A percentile compares a stretch with the other conserved stretches of the same genome.
These are phyloP conservation scores for Sula dactylatra DNA, from an alignment of 2,113 vertebrate genomes.

Conservation along the genomic window DNA sequence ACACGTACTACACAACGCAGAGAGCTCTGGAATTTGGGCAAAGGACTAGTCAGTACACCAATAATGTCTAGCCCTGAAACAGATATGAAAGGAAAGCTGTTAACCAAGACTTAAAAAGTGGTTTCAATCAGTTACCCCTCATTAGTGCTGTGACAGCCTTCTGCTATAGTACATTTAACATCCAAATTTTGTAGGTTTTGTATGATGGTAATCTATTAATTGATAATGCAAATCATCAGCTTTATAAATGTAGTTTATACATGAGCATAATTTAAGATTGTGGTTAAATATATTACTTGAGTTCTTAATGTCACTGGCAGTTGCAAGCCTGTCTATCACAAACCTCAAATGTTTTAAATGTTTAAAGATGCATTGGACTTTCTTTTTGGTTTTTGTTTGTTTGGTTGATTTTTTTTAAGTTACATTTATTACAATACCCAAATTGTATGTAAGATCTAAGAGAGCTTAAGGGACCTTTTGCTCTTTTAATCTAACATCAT, in stretches of 20 bases:
- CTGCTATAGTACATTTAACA: conserved; percentile 7
- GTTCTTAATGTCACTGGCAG: not conserved
- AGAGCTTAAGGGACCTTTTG: not conserved
- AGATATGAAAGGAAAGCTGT: not conserved
- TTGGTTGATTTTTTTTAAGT: not conserved
- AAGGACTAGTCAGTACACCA: not conserved
- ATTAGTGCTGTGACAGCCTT: conserved; percentile 14
- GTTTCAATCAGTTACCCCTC: not conserved
- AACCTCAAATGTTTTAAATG: not conserved
- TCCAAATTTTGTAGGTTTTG: not conserved
- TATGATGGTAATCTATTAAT: not conserved
- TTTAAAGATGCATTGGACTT: not conserved
- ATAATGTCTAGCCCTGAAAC: not conserved
- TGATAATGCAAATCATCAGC: not conserved
- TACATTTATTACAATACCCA: not conserved
- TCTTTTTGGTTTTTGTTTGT: not conserved
- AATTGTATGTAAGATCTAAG: not conserved
- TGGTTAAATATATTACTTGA: not conserved
- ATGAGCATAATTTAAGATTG: not conserved
- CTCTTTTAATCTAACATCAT: not conserved
- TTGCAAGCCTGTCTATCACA: not conserved
- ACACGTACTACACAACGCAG: not conserved
- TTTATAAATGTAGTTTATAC: conserved; percentile 1
- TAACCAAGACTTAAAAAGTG: conserved; percentile 1
- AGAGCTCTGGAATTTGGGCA: not conserved